Conservation (phyloP, 2,113 vertebrate genomes). For the Ctenodactylus gundi region DNA sequence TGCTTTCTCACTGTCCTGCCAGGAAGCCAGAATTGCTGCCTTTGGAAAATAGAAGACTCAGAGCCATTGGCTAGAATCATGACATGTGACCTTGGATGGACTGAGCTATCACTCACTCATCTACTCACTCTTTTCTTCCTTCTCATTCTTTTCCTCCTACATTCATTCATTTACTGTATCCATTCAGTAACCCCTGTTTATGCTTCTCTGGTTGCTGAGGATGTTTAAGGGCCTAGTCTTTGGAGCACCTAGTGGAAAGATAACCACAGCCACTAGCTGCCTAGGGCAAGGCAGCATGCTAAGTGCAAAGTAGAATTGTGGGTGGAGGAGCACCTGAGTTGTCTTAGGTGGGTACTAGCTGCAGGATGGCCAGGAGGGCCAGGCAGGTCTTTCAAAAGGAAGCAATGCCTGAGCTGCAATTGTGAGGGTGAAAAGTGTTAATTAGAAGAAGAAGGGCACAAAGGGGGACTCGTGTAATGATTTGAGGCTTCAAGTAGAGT, state of each 20-base stretch:
- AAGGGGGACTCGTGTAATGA: not conserved
- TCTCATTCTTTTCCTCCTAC: not conserved
- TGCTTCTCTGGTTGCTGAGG: not conserved
- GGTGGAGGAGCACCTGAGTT: not conserved
- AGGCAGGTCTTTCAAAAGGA: slow-evolving; percentile 6
- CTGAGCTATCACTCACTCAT: not conserved
- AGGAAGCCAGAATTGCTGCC: slow-evolving; percentile 5
- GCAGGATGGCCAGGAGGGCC: not conserved
- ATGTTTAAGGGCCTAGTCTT: not conserved
- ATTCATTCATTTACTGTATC: not conserved
- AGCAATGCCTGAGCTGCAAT: not conserved
- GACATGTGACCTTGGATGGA: not conserved
- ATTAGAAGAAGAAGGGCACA: not conserved
- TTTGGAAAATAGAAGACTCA: slow-evolving; percentile 20
- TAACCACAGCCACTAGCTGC: not conserved
- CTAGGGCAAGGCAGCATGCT: not conserved
- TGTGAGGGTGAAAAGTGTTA: not conserved
- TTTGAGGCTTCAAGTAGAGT: not conserved
- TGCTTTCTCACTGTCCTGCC: not conserved
- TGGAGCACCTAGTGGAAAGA: not conserved
- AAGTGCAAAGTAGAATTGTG: not conserved
- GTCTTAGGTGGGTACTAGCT: not conserved
- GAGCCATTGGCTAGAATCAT: not conserved
- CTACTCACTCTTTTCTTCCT: not conserved
- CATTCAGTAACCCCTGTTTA: not conserved